Percentiles rank a stretch among this genome's conserved stretches.
Evolutionary conservation across 2,797 vertebrate genomes (phyloP).

Genomic region (Phalanger gymnotis): DNA sequence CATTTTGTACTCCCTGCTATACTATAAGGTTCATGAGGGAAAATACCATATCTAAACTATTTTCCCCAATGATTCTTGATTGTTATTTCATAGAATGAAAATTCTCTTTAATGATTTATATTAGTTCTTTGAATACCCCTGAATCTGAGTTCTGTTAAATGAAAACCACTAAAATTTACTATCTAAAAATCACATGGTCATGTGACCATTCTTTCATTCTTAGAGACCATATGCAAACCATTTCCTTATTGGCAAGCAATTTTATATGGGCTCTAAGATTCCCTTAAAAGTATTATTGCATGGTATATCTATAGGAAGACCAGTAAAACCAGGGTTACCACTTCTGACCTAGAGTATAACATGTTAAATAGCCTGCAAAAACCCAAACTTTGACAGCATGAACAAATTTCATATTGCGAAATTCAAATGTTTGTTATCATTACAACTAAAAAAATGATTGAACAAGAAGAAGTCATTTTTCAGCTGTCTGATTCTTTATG

Average conservation of each 20-base stretch:
- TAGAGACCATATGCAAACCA: not conserved
- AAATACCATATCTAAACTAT: not conserved
- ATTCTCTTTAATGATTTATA: not conserved
- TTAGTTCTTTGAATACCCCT: slow-evolving; percentile 1
- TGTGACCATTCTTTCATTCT: not conserved
- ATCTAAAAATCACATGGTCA: not conserved
- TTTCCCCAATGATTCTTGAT: not conserved
- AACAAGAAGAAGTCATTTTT: not conserved
- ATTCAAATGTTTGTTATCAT: not conserved
- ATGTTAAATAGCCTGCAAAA: not conserved
- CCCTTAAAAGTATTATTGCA: not conserved
- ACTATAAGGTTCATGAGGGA: not conserved
- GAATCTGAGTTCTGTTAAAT: not conserved
- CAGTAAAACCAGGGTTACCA: not conserved
- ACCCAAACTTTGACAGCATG: not conserved
- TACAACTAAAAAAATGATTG: not conserved
- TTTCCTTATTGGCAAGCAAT: not conserved
- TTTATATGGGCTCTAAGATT: not conserved
- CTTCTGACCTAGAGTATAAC: not conserved
- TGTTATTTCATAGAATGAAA: not conserved
- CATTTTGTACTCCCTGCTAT: not conserved
- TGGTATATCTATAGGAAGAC: not conserved
- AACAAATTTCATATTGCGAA: not conserved
- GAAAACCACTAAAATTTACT: not conserved
- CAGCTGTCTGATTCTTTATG: not conserved